Evolutionary conservation across 2,797 vertebrate species (phyloP), one percentile per base, ranked within the genome.

Genomic region (Coregonus sp.): DNA sequence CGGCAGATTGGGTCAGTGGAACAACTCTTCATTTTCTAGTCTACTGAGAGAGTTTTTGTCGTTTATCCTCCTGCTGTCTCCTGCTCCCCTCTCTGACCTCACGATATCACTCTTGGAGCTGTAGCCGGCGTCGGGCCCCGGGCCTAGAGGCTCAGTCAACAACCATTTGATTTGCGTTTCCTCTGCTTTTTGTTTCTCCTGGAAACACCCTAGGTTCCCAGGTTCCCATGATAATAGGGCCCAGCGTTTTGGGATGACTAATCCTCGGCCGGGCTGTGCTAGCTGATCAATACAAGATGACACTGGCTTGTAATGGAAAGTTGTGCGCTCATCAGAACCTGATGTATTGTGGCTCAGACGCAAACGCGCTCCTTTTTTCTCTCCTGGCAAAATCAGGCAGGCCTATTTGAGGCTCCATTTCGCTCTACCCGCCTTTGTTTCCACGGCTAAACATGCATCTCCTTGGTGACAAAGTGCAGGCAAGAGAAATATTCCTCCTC

Each of bases 211-310:
- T 63, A 20, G 20, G 59, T 63, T 61, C 59, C 59, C 59, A 61
- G 59, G n/a, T 61, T 29, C 59, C 9, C 59, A 1, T 63, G 25
- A 29, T 63, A 63, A 29, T 7, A 63, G 25, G 20, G 20, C 59
- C 18, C 20, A 2, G 20, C 9, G 20, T 63, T 63, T 63, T 63
- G 59, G 59, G 20, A 25, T 25, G 59, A 5, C 59, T 63, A 25
- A 4, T 63, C 59, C 20, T 63, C 20, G 11, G 59, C 20, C 59
- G 59, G 59, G 59, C 20, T 63, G 20, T 2, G 25, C 25, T 25
- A 63, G 59, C 59, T 25, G 59, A 63, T 63, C 59, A 63, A 63
- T 63, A 25, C 59, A 29, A 63, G 20, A 63, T 63, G 59, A 63
- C 9, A 20, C 20, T 20, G 9, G 59, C 59, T 9, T 63, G 6